Evolutionary conservation across 2,888 invertebrate species (phyloP), one percentile per base, ranked within the genome.

Genomic region (Drosophila parthenogenetica): DNA sequence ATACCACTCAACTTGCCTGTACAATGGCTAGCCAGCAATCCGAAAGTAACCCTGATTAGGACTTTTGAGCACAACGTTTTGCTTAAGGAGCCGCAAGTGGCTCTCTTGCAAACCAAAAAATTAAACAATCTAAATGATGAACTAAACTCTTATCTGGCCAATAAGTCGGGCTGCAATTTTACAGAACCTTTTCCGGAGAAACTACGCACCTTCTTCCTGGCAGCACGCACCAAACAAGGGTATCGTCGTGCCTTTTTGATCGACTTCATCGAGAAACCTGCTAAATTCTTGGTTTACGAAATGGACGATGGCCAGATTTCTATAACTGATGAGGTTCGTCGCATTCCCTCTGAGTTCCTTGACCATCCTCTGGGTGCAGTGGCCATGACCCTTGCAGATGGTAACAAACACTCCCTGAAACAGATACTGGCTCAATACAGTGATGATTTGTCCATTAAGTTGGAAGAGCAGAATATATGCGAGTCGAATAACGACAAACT

Each of bases 241-340:
- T 85, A 50, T 54, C 73, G 84, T 0, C 83, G 84, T 1, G 86
- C 69, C 5, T 22, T 76, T 7, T 14, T 85, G 25, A 25, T 85
- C 0, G 84, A 80, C 45, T 66, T 25, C 3, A 54, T 83, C 0
- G 43, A 62, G 11, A 2, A 63, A 11, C 55, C 69, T 0, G 11
- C 17, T 4, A 49, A 46, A 2, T 67, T 17, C 17, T 76, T 85
- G 49, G 71, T 85, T 11, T 85, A 88, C 19, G 71, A 83, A 49
- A 66, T 86, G 50, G 84, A 85, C 10, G 81, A 83, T 25, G 88
- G 84, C 0, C 45, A 70, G 8, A 45, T 87, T 2, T 59, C 72
- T 0, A 22, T 86, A 5, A 40, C 67, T 19, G 57, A 16, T 8
- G 73, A 86, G 5, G 35, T 87, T n/a, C 48, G 43, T 2, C 69